phyloP scores from a whole-genome alignment of 2,113 vertebrate genomes.

The Kobus ellipsiprymnus region DNA sequence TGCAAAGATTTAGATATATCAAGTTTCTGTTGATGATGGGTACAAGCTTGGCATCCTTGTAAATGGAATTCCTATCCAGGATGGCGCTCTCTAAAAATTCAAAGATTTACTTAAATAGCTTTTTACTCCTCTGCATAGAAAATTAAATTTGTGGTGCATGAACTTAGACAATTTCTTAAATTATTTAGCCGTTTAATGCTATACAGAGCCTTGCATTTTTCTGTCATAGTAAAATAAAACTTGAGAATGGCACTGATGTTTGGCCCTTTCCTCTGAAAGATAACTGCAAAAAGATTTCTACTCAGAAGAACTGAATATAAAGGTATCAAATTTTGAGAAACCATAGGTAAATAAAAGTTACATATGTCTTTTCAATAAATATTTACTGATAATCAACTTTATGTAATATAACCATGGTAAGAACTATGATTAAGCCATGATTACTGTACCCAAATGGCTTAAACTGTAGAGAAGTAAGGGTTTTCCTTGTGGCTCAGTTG shows the following conservation, averaged over 20 bases:
- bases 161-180: not conserved
- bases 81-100: not conserved
- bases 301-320: slow-evolving; percentile 30
- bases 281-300: not conserved
- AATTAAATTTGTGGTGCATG: not conserved
- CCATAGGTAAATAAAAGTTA: not conserved
- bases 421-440: not conserved
- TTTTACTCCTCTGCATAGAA: not conserved
- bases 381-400: slow-evolving; percentile 16
- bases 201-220: not conserved
- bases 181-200: not conserved
- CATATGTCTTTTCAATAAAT: not conserved
- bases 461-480: not conserved
- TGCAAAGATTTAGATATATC: not conserved
- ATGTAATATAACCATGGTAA: not conserved
- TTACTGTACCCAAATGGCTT: not conserved
- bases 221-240: not conserved
- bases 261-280: not conserved
- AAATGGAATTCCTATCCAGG: not conserved
- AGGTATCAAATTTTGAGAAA: not conserved
- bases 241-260: slow-evolving; percentile 4
- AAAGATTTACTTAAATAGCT: not conserved
- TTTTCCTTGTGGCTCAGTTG: not conserved
- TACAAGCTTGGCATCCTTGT: not conserved
- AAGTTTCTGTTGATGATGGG: not conserved